Percentiles rank a stretch among this genome's conserved stretches.
phyloP scores from a whole-genome alignment of 2,888 invertebrate genomes.

The Trissolcus brochymenae region DNA sequence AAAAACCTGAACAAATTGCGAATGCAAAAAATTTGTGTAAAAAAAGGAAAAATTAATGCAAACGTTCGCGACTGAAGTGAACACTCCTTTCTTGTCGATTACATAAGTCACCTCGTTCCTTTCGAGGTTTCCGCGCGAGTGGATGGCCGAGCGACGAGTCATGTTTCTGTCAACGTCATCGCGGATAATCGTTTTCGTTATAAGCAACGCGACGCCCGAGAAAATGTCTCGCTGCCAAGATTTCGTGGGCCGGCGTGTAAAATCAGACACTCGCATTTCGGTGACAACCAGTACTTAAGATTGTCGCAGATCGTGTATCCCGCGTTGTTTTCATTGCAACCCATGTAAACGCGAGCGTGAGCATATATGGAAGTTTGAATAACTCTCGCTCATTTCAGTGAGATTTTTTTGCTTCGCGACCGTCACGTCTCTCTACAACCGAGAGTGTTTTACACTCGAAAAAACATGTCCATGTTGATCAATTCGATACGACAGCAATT shows the following conservation, averaged over 20 bases:
- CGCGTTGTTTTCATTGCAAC: conserved; percentile 29
- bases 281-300: conserved; percentile 43
- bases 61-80: no score
- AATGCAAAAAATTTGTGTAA: neutral
- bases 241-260: conserved; percentile 43
- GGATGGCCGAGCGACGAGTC: conserved; percentile 45
- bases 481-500: no score
- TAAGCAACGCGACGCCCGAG: conserved; percentile 46
- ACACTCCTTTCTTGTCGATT: conserved; percentile 45
- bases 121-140: conserved; percentile 57
- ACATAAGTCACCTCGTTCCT: conserved; percentile 52
- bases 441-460: conserved; percentile 10
- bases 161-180: conserved; percentile 60
- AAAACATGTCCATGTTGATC: conserved; percentile 1
- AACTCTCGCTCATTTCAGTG: conserved; percentile 22
- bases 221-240: conserved; percentile 46
- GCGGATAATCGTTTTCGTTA: conserved; percentile 60
- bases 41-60: no score
- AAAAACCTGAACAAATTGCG: neutral
- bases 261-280: conserved; percentile 27
- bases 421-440: no score
- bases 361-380: conserved; percentile 14
- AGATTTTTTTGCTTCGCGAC: neutral
- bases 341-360: conserved; percentile 12
- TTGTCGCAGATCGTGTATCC: conserved; percentile 32